phyloP scores from a whole-genome alignment of 2,113 vertebrate genomes.

The Hydrolagus affinis region DNA sequence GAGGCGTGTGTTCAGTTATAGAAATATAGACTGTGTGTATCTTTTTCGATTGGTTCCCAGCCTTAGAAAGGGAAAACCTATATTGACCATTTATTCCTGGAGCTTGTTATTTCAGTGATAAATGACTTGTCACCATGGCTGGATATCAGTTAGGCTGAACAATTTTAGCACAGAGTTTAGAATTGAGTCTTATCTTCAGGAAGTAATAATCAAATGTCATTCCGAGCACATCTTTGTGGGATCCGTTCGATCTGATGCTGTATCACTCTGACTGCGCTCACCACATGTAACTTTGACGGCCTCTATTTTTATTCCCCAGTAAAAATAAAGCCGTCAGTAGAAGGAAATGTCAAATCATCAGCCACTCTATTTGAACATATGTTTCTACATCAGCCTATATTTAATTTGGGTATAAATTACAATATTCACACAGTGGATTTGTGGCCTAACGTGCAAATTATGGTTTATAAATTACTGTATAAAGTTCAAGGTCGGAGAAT shows the following conservation, averaged over 20 bases:
- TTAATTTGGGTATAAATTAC: no score
- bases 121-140: neutral
- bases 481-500: no score
- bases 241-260: neutral
- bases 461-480: no score
- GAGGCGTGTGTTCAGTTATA: neutral
- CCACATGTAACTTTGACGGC: neutral
- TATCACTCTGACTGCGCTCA: neutral
- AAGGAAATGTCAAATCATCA: neutral
- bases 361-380: neutral
- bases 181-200: neutral
- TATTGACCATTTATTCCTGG: neutral
- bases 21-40: neutral
- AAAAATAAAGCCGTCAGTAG: neutral
- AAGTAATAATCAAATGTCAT: neutral
- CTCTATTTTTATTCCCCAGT: neutral
- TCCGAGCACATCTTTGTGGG: neutral
- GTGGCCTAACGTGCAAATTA: no score
- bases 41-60: neutral
- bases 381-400: no score
- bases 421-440: no score
- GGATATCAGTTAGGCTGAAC: neutral
- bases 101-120: neutral
- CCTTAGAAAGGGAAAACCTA: neutral
- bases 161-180: neutral